Conservation (phyloP, 2,113 vertebrate genomes). For the Trichomycterus rosablanca region DNA sequence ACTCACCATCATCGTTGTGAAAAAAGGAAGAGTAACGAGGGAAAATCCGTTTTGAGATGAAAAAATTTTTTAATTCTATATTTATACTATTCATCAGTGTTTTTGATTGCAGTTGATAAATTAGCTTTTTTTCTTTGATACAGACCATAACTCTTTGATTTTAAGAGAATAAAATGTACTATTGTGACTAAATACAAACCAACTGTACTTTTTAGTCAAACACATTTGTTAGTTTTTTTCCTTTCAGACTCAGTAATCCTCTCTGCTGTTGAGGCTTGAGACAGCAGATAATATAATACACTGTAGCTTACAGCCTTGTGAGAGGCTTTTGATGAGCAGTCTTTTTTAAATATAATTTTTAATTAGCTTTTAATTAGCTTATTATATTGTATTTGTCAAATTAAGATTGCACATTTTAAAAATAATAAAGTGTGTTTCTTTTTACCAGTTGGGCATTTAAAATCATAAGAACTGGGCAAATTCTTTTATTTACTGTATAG, state of each 20-base stretch:
- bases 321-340: conserved; percentile 3
- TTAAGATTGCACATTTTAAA: too few species aligned
- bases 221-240: neutral
- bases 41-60: conserved; percentile 6
- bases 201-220: neutral
- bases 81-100: too few species aligned
- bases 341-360: conserved; percentile 7
- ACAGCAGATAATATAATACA: neutral
- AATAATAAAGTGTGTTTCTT: too few species aligned
- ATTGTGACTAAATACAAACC: neutral
- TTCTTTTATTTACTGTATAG: too few species aligned
- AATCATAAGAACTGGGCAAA: too few species aligned
- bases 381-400: too few species aligned
- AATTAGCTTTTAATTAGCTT: too few species aligned
- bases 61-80: too few species aligned
- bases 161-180: neutral
- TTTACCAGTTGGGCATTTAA: too few species aligned
- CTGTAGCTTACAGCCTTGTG: neutral
- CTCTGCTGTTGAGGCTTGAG: neutral
- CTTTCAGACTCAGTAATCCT: neutral
- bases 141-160: too few species aligned
- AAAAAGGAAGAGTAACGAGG: conserved; percentile 2
- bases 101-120: too few species aligned
- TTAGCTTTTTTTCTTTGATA: too few species aligned
- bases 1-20: conserved; percentile 5